Evolutionary conservation across 2,113 vertebrate genomes (phyloP).

Genomic region (Lethenteron reissneri): DNA sequence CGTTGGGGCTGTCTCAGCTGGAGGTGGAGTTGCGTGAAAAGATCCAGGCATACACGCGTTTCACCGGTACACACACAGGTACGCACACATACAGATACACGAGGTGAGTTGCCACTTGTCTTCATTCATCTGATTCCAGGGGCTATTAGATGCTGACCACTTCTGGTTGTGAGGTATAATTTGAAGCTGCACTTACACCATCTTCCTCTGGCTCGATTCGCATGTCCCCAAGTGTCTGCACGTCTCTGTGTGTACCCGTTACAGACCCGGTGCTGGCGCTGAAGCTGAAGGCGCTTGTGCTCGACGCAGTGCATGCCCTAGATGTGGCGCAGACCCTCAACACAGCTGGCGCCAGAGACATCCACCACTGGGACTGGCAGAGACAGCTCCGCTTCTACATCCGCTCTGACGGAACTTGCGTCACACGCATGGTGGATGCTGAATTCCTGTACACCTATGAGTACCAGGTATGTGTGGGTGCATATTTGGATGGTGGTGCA

Average conservation of each 20-base stretch:
- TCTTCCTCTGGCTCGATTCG: background rate
- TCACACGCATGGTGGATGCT: slow-evolving; percentile 73
- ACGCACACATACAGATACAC: background rate
- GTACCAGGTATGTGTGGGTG: slow-evolving; percentile 48
- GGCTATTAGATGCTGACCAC: slow-evolving; percentile 26
- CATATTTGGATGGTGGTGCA: too few relatives aligned
- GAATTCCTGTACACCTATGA: slow-evolving; percentile 78
- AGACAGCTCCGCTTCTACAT: slow-evolving; percentile 86
- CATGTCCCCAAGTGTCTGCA: background rate
- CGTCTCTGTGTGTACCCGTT: slow-evolving; percentile 10
- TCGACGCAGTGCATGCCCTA: slow-evolving; percentile 85
- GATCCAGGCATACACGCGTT: slow-evolving; percentile 60
- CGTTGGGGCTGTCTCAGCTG: slow-evolving; percentile 44
- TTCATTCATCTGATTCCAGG: slow-evolving; percentile 17
- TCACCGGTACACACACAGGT: slow-evolving; percentile 10
- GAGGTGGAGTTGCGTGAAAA: slow-evolving; percentile 53
- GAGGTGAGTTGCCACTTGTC: too few relatives aligned
- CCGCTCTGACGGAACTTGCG: slow-evolving; percentile 37
- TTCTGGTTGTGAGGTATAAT: background rate
- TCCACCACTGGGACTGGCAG: slow-evolving; percentile 66
- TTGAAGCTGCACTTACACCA: background rate
- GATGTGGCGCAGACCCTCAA: slow-evolving; percentile 59
- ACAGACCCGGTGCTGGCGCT: slow-evolving; percentile 53
- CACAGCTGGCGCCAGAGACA: slow-evolving; percentile 29
- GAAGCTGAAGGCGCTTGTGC: slow-evolving; percentile 78